These are phyloP conservation scores for Torymus tubicola DNA, from an alignment of 2,888 invertebrate genomes.

Conservation along the genomic window DNA sequence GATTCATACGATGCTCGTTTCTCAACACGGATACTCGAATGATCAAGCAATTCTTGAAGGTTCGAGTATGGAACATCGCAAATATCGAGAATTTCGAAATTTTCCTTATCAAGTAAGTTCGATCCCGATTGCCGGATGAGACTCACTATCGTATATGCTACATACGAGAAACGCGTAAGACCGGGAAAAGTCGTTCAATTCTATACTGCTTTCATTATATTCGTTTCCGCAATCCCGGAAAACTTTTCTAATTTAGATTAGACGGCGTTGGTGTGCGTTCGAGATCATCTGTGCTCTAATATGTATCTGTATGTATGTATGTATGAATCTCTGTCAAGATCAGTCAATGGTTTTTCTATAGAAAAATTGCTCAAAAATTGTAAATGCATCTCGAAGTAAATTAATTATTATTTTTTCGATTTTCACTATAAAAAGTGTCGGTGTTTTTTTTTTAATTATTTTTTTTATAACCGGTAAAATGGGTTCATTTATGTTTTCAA, in stretches of 20 bases:
- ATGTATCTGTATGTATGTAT: background rate
- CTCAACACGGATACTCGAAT: conserved; percentile 75
- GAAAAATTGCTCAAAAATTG: conserved; percentile 49
- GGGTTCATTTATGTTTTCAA: conserved; percentile 63
- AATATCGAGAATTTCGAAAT: conserved; percentile 54
- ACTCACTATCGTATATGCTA: background rate
- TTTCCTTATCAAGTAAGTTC: conserved; percentile 32
- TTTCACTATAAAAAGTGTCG: conserved; percentile 21
- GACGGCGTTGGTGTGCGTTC: conserved; percentile 12
- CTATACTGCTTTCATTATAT: background rate
- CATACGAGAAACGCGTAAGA: background rate
- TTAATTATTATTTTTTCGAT: background rate
- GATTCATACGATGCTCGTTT: conserved; percentile 70
- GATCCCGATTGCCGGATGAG: conserved; percentile 32
- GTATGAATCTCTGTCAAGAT: conserved; percentile 33
- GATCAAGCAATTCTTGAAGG: conserved; percentile 74
- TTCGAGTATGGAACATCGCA: conserved; percentile 74
- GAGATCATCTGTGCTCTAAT: background rate
- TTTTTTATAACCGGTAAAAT: conserved; percentile 22
- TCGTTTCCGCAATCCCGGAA: conserved; percentile 4
- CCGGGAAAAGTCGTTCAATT: conserved; percentile 6
- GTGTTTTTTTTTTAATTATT: too few relatives aligned
- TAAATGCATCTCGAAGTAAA: conserved; percentile 45
- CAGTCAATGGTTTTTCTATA: conserved; percentile 42
- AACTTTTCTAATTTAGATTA: conserved; percentile 26